Conservation (phyloP, 92 coral and sea anemone species). For the Palythoa heliodiscus region DNA sequence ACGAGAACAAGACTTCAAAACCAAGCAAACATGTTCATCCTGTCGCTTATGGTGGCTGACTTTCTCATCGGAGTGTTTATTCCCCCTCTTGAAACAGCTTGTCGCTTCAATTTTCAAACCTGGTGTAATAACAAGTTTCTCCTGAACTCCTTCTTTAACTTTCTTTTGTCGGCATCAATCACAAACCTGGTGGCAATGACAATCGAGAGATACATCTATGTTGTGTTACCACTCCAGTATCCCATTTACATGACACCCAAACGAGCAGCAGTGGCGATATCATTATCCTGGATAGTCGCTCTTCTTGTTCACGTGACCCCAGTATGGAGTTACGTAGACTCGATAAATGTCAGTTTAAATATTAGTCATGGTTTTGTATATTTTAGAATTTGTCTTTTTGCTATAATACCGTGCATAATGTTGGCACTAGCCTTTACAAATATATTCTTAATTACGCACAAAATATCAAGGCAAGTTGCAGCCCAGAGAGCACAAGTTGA, state of each 20-base stretch:
- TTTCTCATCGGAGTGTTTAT: conserved; percentile 21
- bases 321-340: conserved; percentile 16
- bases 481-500: conserved; percentile 29
- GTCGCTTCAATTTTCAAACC: background rate
- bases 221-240: conserved; percentile 19
- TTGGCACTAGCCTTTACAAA: conserved; percentile 20
- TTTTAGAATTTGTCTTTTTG: conserved; percentile 16
- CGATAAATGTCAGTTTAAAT: background rate
- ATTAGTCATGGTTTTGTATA: conserved; percentile 1
- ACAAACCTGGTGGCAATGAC: conserved; percentile 32
- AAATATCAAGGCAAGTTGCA: conserved; percentile 22
- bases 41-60: conserved; percentile 43
- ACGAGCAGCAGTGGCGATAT: conserved; percentile 5
- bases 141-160: conserved; percentile 11
- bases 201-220: conserved; percentile 16
- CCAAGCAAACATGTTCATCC: conserved; percentile 25
- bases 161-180: conserved; percentile 33
- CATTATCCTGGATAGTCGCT: conserved; percentile 5
- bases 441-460: conserved; percentile 10
- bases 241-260: conserved; percentile 1
- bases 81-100: conserved; percentile 7
- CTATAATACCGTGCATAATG: conserved; percentile 32
- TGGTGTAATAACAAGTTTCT: conserved; percentile 24
- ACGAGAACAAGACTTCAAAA: conserved; percentile 25
- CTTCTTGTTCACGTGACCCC: conserved; percentile 12